A percentile compares a stretch with the other conserved stretches of the same genome.
Evolutionary conservation across 2,888 invertebrate genomes (phyloP).

Genomic region (Eupithecia abbreviata): DNA sequence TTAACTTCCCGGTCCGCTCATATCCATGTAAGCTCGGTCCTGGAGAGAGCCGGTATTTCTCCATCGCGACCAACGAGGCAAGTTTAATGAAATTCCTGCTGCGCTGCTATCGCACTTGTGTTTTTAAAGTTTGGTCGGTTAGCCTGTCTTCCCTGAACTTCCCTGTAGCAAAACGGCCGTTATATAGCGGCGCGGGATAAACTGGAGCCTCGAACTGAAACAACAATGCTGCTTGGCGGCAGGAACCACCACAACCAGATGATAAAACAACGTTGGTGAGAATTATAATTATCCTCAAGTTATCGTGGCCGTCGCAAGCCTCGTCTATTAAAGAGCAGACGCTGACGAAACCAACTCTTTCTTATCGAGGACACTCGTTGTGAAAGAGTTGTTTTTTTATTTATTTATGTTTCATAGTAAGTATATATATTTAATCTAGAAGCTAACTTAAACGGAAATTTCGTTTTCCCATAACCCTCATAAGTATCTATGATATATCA

Average conservation of each 20-base stretch:
- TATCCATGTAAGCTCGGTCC: neutral
- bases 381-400: too few relatives aligned
- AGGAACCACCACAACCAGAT: neutral
- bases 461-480: too few relatives aligned
- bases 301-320: neutral
- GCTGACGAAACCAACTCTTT: neutral
- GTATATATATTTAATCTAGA: too few relatives aligned
- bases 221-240: neutral
- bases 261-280: neutral
- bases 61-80: slow-evolving; percentile 67
- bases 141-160: neutral
- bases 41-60: slow-evolving; percentile 59
- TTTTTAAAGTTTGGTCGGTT: slow-evolving; percentile 45
- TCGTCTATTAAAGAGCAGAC: neutral
- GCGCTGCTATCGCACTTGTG: slow-evolving; percentile 50
- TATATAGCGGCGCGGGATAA: neutral
- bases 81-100: slow-evolving; percentile 74
- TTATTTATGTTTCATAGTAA: too few relatives aligned
- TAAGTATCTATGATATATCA: too few relatives aligned
- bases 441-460: too few relatives aligned
- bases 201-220: neutral
- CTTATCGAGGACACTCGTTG: too few relatives aligned
- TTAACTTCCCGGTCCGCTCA: neutral
- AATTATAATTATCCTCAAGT: neutral
- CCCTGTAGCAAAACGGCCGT: neutral